Conservation (phyloP, 2,797 vertebrate species). For the Harpagifer antarcticus region DNA sequence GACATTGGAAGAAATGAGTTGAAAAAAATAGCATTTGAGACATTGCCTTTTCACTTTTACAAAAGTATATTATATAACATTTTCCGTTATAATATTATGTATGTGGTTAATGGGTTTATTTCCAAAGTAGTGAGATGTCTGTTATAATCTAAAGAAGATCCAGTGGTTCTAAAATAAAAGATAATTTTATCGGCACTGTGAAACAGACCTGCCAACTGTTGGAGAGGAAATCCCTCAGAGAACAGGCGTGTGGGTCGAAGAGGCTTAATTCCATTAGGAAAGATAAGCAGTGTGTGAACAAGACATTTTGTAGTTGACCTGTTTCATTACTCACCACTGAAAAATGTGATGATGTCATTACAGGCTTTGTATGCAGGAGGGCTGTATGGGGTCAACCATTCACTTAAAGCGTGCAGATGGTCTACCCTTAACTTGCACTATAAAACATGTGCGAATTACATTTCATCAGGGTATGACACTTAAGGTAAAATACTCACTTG, state of each 20-base stretch:
- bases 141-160: background rate
- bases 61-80: background rate
- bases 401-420: constrained; percentile 39
- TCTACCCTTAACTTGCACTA: background rate
- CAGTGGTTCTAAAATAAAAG: background rate
- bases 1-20: background rate
- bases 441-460: background rate
- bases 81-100: background rate
- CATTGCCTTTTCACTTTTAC: background rate
- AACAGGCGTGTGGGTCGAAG: constrained; percentile 32
- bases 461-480: background rate
- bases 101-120: background rate
- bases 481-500: background rate
- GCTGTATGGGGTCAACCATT: constrained; percentile 40
- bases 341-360: constrained; percentile 81
- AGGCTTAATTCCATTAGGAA: constrained; percentile 66
- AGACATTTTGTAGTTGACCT: constrained; percentile 75
- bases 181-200: background rate
- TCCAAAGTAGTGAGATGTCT: background rate
- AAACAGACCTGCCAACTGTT: constrained; percentile 16
- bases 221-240: constrained; percentile 30
- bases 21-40: background rate
- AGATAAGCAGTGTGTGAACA: constrained; percentile 80
- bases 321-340: constrained; percentile 76
- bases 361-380: constrained; percentile 63